Evolutionary conservation across 2,888 invertebrate genomes (phyloP), one percentile per base, ranked within the genome.

Genomic region (Embidobia sp.): DNA sequence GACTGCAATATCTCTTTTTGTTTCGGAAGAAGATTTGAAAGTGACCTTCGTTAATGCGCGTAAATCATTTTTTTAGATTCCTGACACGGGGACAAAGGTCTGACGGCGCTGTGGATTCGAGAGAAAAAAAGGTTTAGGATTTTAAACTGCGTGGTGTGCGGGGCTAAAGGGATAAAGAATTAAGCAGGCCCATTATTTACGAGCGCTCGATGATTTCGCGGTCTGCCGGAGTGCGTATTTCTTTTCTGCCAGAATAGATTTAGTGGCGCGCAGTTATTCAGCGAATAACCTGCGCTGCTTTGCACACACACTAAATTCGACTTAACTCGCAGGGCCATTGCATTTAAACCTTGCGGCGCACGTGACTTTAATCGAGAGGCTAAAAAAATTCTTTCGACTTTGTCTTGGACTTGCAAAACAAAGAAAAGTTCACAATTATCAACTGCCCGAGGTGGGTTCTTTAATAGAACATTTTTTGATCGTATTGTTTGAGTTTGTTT

Each of bases 141-240:
- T 33, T 73, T 48, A 57, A 73, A 48, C 55, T 46, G 11, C 51
- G 18, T 42, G 42, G 44, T 27, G 51, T 51, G 61, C 27, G 46
- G 42, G 51, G 18, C 59, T 27, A 61, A 66, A 66, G 49, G 74
- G 66, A 74, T 70, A 64, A 78, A 64, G 64, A 63, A 55, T 78
- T 76, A 67, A 78, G 64, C 26, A 69, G 67, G 48, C 27, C 53
- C 72, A 73, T 76, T 72, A 78, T 76, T 78, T 78, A 78, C 72
- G 78, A 76, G 61, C 63, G 57, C 48, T 75, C 76, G 55, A 78
- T 78, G 75, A 78, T 76, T 76, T 73, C 69, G 69, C 73, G 78
- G 49, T 46, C 73, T 48, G 69, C 16, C 37, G 27, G 44, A 61
- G 59, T 55, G 76, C 69, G 69, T 59, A 77, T 76, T 69, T 66